Evolutionary conservation across 2,797 vertebrate genomes (phyloP), one percentile per base, ranked within the genome.

Genomic region (Holocentrus rufus): DNA sequence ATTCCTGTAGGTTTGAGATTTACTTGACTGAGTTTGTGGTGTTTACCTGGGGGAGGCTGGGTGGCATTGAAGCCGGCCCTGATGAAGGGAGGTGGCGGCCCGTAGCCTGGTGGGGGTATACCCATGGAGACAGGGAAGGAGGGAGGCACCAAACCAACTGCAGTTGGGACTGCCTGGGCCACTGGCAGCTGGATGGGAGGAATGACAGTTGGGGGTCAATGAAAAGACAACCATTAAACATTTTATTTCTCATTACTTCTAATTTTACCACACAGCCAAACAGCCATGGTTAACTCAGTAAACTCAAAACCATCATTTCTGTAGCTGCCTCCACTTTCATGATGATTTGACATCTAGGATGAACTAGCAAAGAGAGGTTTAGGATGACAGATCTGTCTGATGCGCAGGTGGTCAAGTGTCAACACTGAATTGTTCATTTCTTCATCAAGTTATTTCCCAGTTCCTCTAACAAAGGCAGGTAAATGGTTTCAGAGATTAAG

Each of bases 81-180:
- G 55, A 99, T 91, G 88, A 99, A 99, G 18, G 97, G 97, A 46
- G 98, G 98, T 25, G 96, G 98, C 8, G 94, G 94, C 6, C 95
- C 96, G 34, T 95, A 99, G 62, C 97, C 97, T 75, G 98, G 98
- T 71, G 98, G 98, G 56, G 98, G 98, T 76, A 99, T 97, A 2
- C 96, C 85, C 98, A 99, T 98, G 14, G 94, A 92, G 77, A 99
- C 96, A 6, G 97, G 96, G 91, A 96, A 99, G 0, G 95, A 76
- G 59, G 97, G 97, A 30, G 97, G 98, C 55, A 98, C 96, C 91
- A 99, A 92, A 84, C 95, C 95, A 69, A 99, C 97, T 15, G 96
- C 88, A 83, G 95, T 85, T 78, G 97, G 95, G 81, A 99, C 96
- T 7, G 96, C 91, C 80, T 96, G 96, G 27, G 95, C 93, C 77